phyloP scores from a whole-genome alignment of 64 coral and sea anemone genomes.

The Trachythela sp. region DNA sequence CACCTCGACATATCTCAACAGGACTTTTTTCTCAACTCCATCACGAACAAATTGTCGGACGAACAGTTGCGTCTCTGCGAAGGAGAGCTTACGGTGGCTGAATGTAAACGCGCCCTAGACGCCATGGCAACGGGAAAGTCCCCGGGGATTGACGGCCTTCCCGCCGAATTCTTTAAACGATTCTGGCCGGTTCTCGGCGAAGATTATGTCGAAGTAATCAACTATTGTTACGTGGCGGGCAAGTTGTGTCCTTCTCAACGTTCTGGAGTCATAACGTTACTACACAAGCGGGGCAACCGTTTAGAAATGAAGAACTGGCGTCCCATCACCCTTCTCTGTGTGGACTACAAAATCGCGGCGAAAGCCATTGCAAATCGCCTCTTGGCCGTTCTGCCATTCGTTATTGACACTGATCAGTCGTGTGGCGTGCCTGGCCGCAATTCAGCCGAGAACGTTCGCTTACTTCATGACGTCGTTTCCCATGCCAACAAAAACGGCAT shows the following conservation, averaged over 20 bases:
- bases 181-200: neutral
- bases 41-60: neutral
- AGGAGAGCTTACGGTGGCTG: neutral
- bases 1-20: neutral
- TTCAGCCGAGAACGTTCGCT: neutral
- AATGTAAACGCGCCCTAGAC: neutral
- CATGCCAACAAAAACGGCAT: neutral
- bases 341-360: slow-evolving; percentile 24
- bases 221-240: neutral
- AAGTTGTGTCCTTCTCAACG: neutral
- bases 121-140: neutral
- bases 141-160: neutral
- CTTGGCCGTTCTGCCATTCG: neutral
- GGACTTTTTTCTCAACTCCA: neutral
- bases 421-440: neutral
- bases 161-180: neutral
- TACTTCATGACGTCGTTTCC: neutral
- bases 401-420: neutral
- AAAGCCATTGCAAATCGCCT: neutral
- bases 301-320: neutral
- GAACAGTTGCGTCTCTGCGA: neutral
- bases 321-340: neutral
- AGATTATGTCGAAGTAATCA: neutral
- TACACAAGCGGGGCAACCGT: neutral
- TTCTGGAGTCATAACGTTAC: neutral